phyloP scores from a whole-genome alignment of 2,797 vertebrate genomes.

The Catharus ustulatus region DNA sequence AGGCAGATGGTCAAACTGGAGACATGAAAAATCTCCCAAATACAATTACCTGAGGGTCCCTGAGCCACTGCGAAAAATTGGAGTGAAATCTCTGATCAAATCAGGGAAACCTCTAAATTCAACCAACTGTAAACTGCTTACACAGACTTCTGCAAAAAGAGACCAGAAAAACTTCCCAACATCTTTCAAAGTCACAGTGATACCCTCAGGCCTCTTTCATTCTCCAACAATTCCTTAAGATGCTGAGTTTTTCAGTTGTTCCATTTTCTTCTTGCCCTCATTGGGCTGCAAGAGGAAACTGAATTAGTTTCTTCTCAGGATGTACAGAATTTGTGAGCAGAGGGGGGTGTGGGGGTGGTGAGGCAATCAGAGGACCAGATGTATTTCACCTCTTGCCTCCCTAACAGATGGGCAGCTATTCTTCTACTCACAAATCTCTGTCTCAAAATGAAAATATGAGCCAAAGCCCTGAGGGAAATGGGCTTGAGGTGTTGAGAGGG shows the following conservation, averaged over 20 bases:
- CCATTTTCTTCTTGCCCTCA: neutral
- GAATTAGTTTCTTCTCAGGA: neutral
- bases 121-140: neutral
- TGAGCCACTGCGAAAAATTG: neutral
- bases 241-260: neutral
- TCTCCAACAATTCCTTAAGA: neutral
- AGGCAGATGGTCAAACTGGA: conserved; percentile 9
- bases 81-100: neutral
- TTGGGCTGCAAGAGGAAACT: neutral
- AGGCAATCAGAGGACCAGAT: conserved; percentile 21
- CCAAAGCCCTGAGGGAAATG: conserved; percentile 44
- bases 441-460: conserved; percentile 23
- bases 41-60: neutral
- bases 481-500: neutral
- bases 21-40: neutral
- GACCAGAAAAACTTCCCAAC: neutral
- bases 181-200: neutral
- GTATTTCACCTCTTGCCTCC: conserved; percentile 52
- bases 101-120: neutral
- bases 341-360: neutral
- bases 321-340: neutral
- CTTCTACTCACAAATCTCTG: conserved; percentile 31
- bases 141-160: neutral
- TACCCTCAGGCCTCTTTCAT: neutral
- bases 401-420: conserved; percentile 59